Conservation (phyloP, 2,113 vertebrate species). For the Boleophthalmus pectinirostris region DNA sequence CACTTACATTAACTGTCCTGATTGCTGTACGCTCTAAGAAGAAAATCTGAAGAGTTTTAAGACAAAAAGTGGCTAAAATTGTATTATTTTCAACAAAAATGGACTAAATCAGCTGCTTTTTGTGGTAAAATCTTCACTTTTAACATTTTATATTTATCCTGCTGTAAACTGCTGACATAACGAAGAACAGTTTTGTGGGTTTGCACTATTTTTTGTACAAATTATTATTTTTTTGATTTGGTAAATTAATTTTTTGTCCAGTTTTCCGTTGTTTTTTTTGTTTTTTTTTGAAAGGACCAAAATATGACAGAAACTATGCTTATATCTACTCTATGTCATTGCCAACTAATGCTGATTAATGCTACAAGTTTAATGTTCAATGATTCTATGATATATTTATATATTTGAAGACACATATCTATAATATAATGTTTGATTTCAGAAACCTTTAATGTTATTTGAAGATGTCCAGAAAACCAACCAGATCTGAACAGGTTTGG, state of each 20-base stretch:
- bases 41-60: constrained; percentile 41
- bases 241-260: constrained; percentile 22
- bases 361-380: constrained; percentile 83
- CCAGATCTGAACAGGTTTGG: background rate
- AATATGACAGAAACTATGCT: constrained; percentile 65
- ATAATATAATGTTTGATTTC: constrained; percentile 80
- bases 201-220: constrained; percentile 71
- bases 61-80: constrained; percentile 29
- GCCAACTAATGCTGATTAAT: constrained; percentile 55
- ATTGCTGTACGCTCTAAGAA: constrained; percentile 37
- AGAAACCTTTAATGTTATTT: constrained; percentile 80
- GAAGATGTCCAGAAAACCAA: constrained; percentile 76
- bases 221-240: constrained; percentile 43
- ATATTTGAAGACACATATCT: constrained; percentile 80
- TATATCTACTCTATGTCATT: constrained; percentile 51
- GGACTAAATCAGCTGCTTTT: constrained; percentile 21
- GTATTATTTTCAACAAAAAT: background rate
- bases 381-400: constrained; percentile 86
- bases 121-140: constrained; percentile 42
- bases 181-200: constrained; percentile 47
- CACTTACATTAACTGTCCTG: constrained; percentile 22
- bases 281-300: constrained; percentile 73
- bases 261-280: constrained; percentile 12
- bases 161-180: constrained; percentile 57
- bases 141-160: constrained; percentile 19